phyloP scores from a whole-genome alignment of 2,888 invertebrate species.

The Ormyrus pomaceus region DNA sequence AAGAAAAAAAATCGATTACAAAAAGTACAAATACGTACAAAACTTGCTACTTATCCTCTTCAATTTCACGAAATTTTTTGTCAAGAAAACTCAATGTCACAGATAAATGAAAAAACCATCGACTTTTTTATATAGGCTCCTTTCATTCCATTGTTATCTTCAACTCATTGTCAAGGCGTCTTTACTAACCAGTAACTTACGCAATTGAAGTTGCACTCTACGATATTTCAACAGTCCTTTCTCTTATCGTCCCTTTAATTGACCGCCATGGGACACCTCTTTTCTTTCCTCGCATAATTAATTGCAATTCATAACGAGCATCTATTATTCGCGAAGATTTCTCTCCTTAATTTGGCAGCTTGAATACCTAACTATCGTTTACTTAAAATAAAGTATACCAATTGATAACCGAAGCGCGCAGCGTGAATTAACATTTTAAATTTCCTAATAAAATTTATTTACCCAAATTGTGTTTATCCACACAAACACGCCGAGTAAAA shows the following conservation, averaged over 20 bases:
- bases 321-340: constrained; percentile 1
- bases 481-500: no score
- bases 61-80: background rate
- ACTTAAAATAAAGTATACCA: no score
- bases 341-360: background rate
- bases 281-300: constrained; percentile 17
- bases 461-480: no score
- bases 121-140: background rate
- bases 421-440: no score
- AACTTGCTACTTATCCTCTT: no score
- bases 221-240: constrained; percentile 2
- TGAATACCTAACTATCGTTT: no score
- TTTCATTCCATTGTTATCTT: constrained; percentile 6
- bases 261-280: background rate
- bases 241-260: background rate
- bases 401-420: no score
- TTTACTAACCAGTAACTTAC: constrained; percentile 8
- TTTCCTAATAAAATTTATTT: no score
- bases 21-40: no score
- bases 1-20: no score
- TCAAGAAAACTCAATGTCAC: background rate
- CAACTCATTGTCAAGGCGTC: background rate
- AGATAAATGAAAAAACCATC: background rate
- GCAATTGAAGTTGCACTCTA: background rate
- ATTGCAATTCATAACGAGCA: constrained; percentile 6